Evolutionary conservation across 2,888 invertebrate genomes (phyloP), one percentile per base, ranked within the genome.

Genomic region (Sthenelais limicola): DNA sequence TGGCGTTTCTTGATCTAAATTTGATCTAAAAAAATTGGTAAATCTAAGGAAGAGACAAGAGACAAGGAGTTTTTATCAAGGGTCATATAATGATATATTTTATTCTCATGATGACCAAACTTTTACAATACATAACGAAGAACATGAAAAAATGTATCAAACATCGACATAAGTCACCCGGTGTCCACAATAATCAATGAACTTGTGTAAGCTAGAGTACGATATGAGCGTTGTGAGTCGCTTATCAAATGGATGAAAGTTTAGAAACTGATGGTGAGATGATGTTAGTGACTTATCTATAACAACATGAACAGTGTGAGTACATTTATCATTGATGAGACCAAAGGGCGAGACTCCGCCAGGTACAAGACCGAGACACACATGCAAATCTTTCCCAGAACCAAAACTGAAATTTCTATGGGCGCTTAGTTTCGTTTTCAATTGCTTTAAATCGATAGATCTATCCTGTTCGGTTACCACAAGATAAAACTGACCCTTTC

Each of bases 331-430:
- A 71, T 47, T 5, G 0, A 71, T 21, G 7, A 71, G 3, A 18
- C 28, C 77, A 66, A 82, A 76, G 3, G 82, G 82, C 15, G 82
- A 79, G 1, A 82, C 80, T 4, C 75, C 76, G 2, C 82, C 82
- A 30, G 78, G 76, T 9, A 72, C 68, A 0, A 78, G 68, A 18
- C 77, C 56, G 0, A 82, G 73, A 28, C 79, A 26, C 12, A 18
- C 3, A 0, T 48, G n/a, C 62, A 82, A 74, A n/a, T 81, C 82
- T 1, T 72, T 68, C 7, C 69, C 71, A n/a, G 79, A 73, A 3
- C 74, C 81, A 73, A 83, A 83, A 32, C 80, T 82, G 51, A 83
- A 80, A 71, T 83, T 83, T 47, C 82, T 72, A 67, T 80, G 71
- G 7, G 80, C 82, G 30, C 76, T 75, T 9, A 82, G 71, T 35